Conservation (phyloP, 2,888 invertebrate genomes). For the Epirrita christyi region DNA sequence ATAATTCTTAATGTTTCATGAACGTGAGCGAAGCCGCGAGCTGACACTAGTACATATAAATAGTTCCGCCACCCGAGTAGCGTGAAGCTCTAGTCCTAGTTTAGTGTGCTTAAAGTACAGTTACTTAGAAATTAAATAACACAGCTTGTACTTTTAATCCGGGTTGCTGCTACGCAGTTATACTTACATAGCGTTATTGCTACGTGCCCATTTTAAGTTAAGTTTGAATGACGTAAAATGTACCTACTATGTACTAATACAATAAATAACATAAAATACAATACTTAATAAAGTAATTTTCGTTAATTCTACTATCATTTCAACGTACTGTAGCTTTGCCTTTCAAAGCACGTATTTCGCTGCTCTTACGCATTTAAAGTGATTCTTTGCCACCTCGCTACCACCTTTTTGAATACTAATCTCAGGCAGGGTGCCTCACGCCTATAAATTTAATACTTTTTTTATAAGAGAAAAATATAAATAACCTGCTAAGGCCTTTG, state of each 20-base stretch:
- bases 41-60: too few species aligned
- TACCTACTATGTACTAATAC: too few species aligned
- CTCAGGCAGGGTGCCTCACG: slow-evolving; percentile 39
- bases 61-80: background rate
- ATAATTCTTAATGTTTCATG: too few species aligned
- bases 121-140: too few species aligned
- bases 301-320: slow-evolving; percentile 62
- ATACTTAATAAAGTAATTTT: slow-evolving; percentile 31
- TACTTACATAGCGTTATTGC: too few species aligned
- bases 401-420: slow-evolving; percentile 73
- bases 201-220: too few species aligned
- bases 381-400: slow-evolving; percentile 73
- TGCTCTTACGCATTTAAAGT: slow-evolving; percentile 71
- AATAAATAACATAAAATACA: too few species aligned
- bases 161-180: too few species aligned
- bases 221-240: too few species aligned
- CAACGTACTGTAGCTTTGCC: slow-evolving; percentile 45
- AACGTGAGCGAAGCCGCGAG: too few species aligned
- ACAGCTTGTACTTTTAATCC: too few species aligned
- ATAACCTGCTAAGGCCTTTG: slow-evolving; percentile 37
- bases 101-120: background rate
- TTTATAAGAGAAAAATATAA: slow-evolving; percentile 46
- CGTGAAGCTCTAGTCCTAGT: background rate
- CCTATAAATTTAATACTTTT: slow-evolving; percentile 52
- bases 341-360: slow-evolving; percentile 59